Base-by-base conservation (phyloP, 2,113 vertebrate species). In the Scomber scombrus region DNA sequence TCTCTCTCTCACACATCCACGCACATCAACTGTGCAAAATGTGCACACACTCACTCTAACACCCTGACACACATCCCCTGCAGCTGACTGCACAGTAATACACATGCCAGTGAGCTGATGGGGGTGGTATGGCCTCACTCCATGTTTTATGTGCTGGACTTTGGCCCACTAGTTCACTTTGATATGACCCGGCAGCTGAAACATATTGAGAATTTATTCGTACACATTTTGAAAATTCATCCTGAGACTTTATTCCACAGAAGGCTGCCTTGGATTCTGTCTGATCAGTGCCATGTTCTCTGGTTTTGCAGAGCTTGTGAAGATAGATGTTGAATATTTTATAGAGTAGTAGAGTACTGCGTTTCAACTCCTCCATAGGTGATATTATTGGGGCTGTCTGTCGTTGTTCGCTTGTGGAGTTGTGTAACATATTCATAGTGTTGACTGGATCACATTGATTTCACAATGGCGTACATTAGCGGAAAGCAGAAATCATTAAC, bases 101-200 rank as follows among this genome's bases (percentile, higher is more conserved):
- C 67, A 68, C 71, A 49, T 43, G 67, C 34, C 50, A 74, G 62
- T 61, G 40, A 61, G 54, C 45, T 63, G 51, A 80, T 71, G 43
- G 18, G 40, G 34, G 43, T 26, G 66, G 45, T 54, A 34, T 58
- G 54, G 47, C 50, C 51, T 46, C 18, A 47, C 54, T 65, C 43
- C 29, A 49, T 60, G 57, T 78, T 65, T 70, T 61, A 52, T 75
- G 31, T 75, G 73, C 64, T 77, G 63, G 77, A 76, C 67, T 43
- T 23, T 0, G 15, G 58, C 71, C 60, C 45, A 57, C 26, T 11
- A 7, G 45, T 56, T 47, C 60, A 50, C 75, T 82, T 63, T 72
- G 66, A 65, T 76, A 66, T 55, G 47, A 81, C 63, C 69, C 14
- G 2, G 62, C 64, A 74, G 78, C 73, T 78, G 55, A 69, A 58